Base-by-base conservation (phyloP, 2,888 invertebrate genomes). In the Drosophila phalerata region DNA sequence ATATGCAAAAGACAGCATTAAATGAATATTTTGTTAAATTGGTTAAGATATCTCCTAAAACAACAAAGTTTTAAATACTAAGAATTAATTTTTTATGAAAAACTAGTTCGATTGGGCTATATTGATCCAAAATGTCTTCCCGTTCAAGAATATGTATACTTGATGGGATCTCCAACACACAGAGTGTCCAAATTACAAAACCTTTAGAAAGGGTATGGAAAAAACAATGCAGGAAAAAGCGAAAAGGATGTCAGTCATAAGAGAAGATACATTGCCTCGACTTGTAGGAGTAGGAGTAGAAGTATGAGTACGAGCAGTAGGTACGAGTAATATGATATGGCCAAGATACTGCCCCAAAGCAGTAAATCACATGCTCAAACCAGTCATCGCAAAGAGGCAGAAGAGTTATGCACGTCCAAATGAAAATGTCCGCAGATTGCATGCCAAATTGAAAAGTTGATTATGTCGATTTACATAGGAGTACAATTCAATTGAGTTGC, bases 171-270 rank as follows among this genome's bases (percentile, higher is more conserved):
- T 4, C 22, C 22, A 22, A 19, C 19, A 3, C 19, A 2, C 3
- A 10, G 30, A 11, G 13, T 34, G 13, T 13, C 32, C 11, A 34
- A 34, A 5, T 34, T 4, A 34, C 13, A 34, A 13, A 13, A 3
- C 13, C 13, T 34, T 34, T 34, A 1, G 13, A 4, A 13, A 34
- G 32, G 32, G 32, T 34, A 34, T 34, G 5, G 30, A 25, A 67
- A 63, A 79, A 82, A 82, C 88, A 88, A 83, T 83, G 82, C 73
- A 67, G 69, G 57, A 49, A 49, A 87, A 83, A 88, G 88, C 82
- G 82, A 83, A 83, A 83, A 83, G 88, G 82, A 83, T 83, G 82
- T 85, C 82, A 83, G 82, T 83, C 82, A 83, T 88, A 85, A 79
- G 82, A 79, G 69, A 81, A 88, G 82, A 81, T 83, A 87, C 88